Conservation (phyloP, 2,113 vertebrate genomes). For the Callaeas wilsoni region DNA sequence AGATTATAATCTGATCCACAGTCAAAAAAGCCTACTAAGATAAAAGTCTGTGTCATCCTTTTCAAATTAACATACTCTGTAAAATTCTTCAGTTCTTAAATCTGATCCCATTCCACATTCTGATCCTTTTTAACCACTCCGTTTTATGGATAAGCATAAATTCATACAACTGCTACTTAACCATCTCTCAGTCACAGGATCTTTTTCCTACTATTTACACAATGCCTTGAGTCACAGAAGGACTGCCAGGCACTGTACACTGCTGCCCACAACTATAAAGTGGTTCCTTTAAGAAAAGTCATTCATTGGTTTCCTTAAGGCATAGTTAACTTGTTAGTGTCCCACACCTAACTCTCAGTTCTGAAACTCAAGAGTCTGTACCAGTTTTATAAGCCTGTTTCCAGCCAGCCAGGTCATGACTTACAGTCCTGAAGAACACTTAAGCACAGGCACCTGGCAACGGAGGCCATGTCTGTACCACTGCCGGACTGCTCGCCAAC, state of each 20-base stretch:
- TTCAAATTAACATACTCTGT: background rate
- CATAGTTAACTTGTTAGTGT: background rate
- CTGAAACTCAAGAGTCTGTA: background rate
- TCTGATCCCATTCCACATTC: background rate
- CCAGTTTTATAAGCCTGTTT: background rate
- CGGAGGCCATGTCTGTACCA: background rate
- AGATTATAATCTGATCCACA: background rate
- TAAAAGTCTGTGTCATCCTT: background rate
- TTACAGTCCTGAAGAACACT: background rate
- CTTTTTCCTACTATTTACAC: background rate
- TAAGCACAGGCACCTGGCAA: background rate
- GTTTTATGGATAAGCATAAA: background rate
- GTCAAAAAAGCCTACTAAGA: background rate
- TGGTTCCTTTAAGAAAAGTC: background rate
- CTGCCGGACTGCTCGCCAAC: rapidly evolving
- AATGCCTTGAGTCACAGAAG: background rate
- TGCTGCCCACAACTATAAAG: background rate
- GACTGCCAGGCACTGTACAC: background rate
- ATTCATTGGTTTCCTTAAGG: background rate
- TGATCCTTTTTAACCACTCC: background rate
- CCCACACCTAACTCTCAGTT: background rate
- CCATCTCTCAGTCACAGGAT: background rate
- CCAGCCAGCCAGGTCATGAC: background rate
- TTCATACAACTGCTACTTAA: background rate
- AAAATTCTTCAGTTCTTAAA: background rate